These are phyloP conservation scores for Pipa parva DNA, from an alignment of 2,113 vertebrate genomes.

Conservation along the genomic window DNA sequence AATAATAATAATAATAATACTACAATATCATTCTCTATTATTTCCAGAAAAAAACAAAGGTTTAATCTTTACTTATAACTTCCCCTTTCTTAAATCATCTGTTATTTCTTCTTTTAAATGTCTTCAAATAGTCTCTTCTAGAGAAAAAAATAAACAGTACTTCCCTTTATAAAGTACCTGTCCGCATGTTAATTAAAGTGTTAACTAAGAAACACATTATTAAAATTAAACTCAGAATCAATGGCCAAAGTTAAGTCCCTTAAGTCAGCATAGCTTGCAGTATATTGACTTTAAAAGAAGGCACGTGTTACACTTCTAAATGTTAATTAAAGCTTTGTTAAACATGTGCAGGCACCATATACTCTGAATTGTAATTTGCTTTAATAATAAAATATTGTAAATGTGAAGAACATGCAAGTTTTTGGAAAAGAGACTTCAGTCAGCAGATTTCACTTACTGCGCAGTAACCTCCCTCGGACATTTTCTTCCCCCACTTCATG, in stretches of 20 bases:
- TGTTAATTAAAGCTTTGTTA: constrained; percentile 6
- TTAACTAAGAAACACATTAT: background rate
- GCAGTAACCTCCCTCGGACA: background rate
- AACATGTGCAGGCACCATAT: background rate
- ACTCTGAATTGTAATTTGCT: background rate
- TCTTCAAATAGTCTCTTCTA: no score
- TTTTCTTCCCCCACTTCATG: background rate
- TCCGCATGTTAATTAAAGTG: background rate
- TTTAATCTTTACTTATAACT: no score
- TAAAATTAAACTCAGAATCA: background rate
- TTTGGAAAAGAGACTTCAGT: background rate
- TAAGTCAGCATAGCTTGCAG: background rate
- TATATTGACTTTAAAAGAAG: background rate
- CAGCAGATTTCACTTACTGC: background rate
- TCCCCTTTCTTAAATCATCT: no score
- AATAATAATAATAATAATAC: no score
- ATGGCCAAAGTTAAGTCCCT: background rate
- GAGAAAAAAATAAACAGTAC: no score
- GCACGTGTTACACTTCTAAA: background rate
- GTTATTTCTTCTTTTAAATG: no score
- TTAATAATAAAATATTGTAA: background rate
- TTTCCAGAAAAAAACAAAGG: no score
- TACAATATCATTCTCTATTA: no score
- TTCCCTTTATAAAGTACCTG: no score
- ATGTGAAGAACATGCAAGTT: background rate